Percentiles rank a stretch among this genome's conserved stretches.
phyloP scores from a whole-genome alignment of 2,888 invertebrate species.

The Chrysomela aeneicollis region DNA sequence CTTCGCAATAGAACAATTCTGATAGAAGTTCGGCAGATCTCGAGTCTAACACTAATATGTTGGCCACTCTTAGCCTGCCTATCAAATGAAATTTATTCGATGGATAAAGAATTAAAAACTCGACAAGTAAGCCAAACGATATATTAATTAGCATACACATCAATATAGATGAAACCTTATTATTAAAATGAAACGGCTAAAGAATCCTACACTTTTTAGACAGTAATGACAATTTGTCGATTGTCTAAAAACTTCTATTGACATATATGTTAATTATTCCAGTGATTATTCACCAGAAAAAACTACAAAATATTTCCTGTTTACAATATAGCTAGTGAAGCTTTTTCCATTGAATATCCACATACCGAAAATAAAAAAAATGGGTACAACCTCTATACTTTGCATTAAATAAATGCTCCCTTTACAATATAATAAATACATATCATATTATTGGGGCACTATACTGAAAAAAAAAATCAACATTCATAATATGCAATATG shows the following conservation, averaged over 20 bases:
- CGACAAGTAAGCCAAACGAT: slow-evolving; percentile 29
- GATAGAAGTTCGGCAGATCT: too few species aligned
- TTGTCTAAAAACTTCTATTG: slow-evolving; percentile 53
- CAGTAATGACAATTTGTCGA: slow-evolving; percentile 25
- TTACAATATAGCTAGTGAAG: not conserved
- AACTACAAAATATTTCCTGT: slow-evolving; percentile 4
- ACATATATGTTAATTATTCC: slow-evolving; percentile 61
- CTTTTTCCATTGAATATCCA: slow-evolving; percentile 23
- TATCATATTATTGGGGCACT: slow-evolving; percentile 51
- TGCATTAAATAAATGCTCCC: slow-evolving; percentile 89
- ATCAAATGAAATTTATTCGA: too few species aligned
- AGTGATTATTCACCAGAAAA: slow-evolving; percentile 20
- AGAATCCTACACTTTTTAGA: slow-evolving; percentile 32
- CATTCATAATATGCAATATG: slow-evolving; percentile 34
- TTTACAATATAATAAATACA: slow-evolving; percentile 68
- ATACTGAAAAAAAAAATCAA: slow-evolving; percentile 43
- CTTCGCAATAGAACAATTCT: too few species aligned
- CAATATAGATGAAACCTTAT: slow-evolving; percentile 52
- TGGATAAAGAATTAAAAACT: too few species aligned
- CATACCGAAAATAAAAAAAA: slow-evolving; percentile 42
- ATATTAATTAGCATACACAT: slow-evolving; percentile 60
- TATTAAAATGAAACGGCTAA: slow-evolving; percentile 30
- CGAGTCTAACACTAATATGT: too few species aligned
- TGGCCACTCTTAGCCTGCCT: too few species aligned
- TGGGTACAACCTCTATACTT: slow-evolving; percentile 87